These are phyloP conservation scores for human DNA, from an alignment of 2,113 vertebrate genomes.

Conservation along the genomic window GRCh38 chr3:52653001-52653500, in stretches of 20 bases:
- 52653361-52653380: no score
- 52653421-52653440: no score
- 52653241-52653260: neutral
- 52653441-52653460: no score
- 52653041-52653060: neutral
- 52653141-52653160: neutral
- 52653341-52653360: no score
- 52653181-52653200: neutral
- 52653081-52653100: neutral
- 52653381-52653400: no score
- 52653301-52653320: neutral
- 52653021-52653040: slow-evolving; percentile 20
- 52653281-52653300: slow-evolving; percentile 2
- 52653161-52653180: neutral
- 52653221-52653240: slow-evolving; percentile 21
- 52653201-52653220: slow-evolving; percentile 19
- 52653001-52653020: neutral
- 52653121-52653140: slow-evolving; percentile 17
- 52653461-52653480: no score
- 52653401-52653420: no score
- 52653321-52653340: no score
- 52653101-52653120: neutral
- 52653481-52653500: no score
- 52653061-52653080: neutral
- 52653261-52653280: slow-evolving; percentile 36